Conservation (phyloP, 1,140 invertebrate genomes). For the Hylaeus volcanicus region DNA sequence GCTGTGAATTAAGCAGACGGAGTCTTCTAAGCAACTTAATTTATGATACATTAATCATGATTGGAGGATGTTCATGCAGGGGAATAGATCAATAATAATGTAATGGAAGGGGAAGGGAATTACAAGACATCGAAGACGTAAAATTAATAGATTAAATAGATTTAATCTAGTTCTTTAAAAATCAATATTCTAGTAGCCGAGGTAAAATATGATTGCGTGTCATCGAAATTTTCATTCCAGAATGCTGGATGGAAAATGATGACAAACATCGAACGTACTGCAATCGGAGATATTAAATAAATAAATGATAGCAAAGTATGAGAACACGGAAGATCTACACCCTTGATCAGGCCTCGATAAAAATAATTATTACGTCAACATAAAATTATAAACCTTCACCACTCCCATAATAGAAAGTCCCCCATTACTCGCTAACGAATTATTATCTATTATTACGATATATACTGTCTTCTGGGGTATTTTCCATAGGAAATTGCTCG, state of each 20-base stretch:
- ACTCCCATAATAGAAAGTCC: too few species aligned
- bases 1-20: conserved; percentile 77
- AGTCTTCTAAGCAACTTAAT: neutral
- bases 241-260: neutral
- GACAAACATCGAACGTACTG: neutral
- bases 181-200: too few species aligned
- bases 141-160: too few species aligned
- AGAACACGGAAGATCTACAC: too few species aligned
- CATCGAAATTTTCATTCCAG: neutral
- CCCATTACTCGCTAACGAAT: neutral
- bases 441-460: neutral
- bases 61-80: neutral
- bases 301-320: neutral
- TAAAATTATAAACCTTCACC: too few species aligned
- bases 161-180: too few species aligned
- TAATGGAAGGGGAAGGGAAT: too few species aligned
- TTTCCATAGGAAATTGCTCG: neutral
- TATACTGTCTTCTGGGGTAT: neutral
- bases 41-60: neutral
- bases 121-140: too few species aligned
- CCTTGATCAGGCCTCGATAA: too few species aligned
- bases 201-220: neutral
- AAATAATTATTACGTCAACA: too few species aligned
- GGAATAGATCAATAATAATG: too few species aligned
- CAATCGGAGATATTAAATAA: too few species aligned